These are phyloP conservation scores for Dromiciops gliroides DNA, from an alignment of 2,113 vertebrate genomes.

Conservation along the genomic window DNA sequence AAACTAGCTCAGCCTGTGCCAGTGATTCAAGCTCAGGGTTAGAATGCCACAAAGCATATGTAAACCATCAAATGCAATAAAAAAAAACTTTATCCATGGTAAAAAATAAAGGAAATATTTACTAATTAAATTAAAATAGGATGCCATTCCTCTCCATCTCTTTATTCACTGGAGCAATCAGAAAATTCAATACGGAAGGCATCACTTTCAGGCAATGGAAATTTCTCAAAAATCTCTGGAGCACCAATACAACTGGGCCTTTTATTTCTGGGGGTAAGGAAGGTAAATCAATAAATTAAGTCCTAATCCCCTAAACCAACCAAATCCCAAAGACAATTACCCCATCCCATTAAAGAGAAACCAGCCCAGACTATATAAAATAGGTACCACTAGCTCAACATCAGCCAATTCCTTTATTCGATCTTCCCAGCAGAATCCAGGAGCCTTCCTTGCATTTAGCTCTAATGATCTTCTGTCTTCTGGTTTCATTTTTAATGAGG, in stretches of 20 bases:
- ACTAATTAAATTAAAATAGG: background rate
- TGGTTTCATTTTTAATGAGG: background rate
- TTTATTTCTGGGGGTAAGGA: background rate
- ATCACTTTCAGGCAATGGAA: background rate
- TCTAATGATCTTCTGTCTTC: background rate
- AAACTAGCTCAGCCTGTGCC: background rate
- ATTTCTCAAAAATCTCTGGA: background rate
- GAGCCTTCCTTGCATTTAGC: background rate
- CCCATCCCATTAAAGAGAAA: background rate
- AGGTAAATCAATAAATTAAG: background rate
- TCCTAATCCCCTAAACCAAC: background rate
- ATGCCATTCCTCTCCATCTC: background rate
- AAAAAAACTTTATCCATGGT: background rate
- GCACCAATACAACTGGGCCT: background rate
- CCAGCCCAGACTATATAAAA: background rate
- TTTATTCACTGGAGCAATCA: background rate
- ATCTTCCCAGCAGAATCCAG: background rate
- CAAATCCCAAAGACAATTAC: background rate
- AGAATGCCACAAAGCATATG: background rate
- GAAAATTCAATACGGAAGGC: background rate
- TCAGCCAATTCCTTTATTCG: background rate
- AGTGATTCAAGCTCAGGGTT: background rate
- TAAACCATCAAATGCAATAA: background rate
- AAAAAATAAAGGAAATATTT: background rate
- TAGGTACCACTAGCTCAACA: background rate